Conservation (phyloP, 2,888 invertebrate species). For the Pilophorus perplexus region DNA sequence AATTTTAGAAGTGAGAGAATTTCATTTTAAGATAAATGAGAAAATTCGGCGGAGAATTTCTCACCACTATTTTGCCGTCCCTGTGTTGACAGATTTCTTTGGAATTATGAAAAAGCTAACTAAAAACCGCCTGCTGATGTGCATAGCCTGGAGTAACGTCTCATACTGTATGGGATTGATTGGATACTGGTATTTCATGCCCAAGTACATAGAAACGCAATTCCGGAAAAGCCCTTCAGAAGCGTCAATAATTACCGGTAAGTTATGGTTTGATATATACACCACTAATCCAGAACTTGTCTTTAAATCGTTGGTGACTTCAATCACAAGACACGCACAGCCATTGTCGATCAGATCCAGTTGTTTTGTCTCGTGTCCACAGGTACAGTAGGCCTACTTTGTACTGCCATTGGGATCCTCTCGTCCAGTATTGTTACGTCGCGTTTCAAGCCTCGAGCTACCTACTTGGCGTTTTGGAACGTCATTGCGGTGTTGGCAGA, state of each 20-base stretch:
- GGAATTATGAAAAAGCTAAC: constrained; percentile 51
- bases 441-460: constrained; percentile 51
- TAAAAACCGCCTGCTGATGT: constrained; percentile 54
- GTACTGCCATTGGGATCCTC: constrained; percentile 51
- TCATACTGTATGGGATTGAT: constrained; percentile 54
- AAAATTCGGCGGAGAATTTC: too few relatives aligned
- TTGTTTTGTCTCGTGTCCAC: too few relatives aligned
- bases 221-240: constrained; percentile 55
- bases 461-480: constrained; percentile 51
- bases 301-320: not conserved
- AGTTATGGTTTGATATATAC: too few relatives aligned
- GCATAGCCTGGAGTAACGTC: constrained; percentile 54
- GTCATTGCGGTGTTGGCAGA: constrained; percentile 50
- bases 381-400: constrained; percentile 51
- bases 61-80: too few relatives aligned
- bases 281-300: too few relatives aligned
- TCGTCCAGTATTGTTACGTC: constrained; percentile 50
- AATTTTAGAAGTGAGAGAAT: too few relatives aligned
- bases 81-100: constrained; percentile 49
- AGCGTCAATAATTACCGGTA: constrained; percentile 57
- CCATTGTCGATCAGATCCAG: too few relatives aligned
- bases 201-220: constrained; percentile 59
- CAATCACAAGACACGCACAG: too few relatives aligned
- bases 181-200: constrained; percentile 57
- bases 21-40: too few relatives aligned